These are phyloP conservation scores for Theretra japonica DNA, from an alignment of 2,888 invertebrate species.

Conservation along the genomic window DNA sequence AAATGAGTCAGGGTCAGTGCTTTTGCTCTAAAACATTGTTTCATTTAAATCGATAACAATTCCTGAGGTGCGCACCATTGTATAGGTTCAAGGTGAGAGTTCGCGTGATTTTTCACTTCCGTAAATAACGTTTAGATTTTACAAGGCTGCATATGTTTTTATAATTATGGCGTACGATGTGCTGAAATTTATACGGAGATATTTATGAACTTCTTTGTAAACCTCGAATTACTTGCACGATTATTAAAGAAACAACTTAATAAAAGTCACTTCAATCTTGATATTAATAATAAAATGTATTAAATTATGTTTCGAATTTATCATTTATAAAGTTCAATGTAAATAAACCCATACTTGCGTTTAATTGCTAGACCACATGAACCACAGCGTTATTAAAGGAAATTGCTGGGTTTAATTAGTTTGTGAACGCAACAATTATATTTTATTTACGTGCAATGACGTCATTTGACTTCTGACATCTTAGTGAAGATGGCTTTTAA, in stretches of 20 bases:
- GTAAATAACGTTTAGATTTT: neutral
- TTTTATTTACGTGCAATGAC: neutral
- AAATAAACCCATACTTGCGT: neutral
- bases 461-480: neutral
- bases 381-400: neutral
- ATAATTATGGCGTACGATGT: neutral
- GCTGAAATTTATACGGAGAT: too few species aligned
- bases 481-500: neutral
- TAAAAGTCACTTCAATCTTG: too few species aligned
- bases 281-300: too few species aligned
- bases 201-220: too few species aligned
- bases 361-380: neutral
- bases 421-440: neutral
- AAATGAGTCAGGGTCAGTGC: constrained; percentile 12
- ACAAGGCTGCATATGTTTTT: neutral
- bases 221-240: too few species aligned
- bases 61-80: neutral
- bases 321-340: neutral
- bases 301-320: neutral
- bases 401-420: constrained; percentile 1
- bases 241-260: too few species aligned
- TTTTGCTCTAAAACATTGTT: constrained; percentile 9
- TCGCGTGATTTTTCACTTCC: constrained; percentile 12
- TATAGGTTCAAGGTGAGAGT: constrained; percentile 8
- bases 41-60: constrained; percentile 14